Conservation (phyloP, 2,113 vertebrate genomes). For the Dendrocopos noguchii region DNA sequence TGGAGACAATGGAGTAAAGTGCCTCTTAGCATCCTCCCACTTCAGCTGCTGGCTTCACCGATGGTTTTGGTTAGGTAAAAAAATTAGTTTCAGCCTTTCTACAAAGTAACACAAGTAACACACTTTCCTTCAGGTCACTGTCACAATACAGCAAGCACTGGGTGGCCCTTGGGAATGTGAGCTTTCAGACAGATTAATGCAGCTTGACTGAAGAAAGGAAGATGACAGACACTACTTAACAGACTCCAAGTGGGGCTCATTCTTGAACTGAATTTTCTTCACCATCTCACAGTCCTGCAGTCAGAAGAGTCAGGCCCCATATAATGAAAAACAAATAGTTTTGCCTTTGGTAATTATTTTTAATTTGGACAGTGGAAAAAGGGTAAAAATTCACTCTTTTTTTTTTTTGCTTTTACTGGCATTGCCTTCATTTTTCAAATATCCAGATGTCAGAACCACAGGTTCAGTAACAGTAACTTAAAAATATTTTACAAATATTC, state of each 20-base stretch:
- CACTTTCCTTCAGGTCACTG: constrained; percentile 52
- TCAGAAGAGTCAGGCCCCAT: not conserved
- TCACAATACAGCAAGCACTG: not conserved
- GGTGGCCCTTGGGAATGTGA: constrained; percentile 37
- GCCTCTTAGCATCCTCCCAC: not conserved
- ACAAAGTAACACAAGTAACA: constrained; percentile 14
- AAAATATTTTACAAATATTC: not conserved
- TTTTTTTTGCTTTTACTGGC: not conserved
- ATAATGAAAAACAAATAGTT: not conserved
- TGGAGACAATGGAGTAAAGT: not conserved
- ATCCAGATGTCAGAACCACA: not conserved
- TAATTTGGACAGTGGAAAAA: not conserved
- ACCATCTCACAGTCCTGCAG: not conserved
- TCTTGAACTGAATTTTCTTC: constrained; percentile 24
- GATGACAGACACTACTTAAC: constrained; percentile 41
- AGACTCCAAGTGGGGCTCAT: not conserved
- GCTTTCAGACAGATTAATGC: constrained; percentile 71
- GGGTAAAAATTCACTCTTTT: not conserved
- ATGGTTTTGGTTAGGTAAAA: not conserved
- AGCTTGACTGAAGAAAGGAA: constrained; percentile 51
- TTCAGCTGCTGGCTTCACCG: not conserved
- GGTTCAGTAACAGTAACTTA: not conserved
- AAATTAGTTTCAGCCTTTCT: not conserved
- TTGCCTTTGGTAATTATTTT: not conserved
- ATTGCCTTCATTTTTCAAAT: not conserved